Conservation (phyloP, 2,113 vertebrate genomes). For the Neolamprologus sp. region DNA sequence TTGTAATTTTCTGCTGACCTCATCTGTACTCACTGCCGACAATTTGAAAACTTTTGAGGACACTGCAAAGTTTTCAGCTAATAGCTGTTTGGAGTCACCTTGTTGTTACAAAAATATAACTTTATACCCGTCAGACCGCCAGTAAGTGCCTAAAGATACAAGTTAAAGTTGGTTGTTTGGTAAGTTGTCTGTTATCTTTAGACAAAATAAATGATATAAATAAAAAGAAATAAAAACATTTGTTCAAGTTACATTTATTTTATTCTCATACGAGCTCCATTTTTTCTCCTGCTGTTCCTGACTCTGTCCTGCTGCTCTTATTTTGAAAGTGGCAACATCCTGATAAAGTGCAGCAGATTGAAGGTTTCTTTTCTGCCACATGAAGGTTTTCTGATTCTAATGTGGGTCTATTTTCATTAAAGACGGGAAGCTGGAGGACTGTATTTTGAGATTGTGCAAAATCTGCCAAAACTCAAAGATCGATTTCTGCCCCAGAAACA, state of each 20-base stretch:
- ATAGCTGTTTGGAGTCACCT: neutral
- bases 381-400: neutral
- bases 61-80: accelerated
- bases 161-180: neutral
- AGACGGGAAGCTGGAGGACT: neutral
- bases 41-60: neutral
- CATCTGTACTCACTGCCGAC: accelerated
- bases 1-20: neutral
- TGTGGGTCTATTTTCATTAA: neutral
- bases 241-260: neutral
- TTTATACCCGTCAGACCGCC: accelerated
- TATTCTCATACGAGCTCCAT: neutral
- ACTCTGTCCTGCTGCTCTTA: neutral
- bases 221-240: neutral
- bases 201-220: neutral
- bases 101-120: neutral
- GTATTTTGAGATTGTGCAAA: neutral
- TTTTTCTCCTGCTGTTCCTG: neutral
- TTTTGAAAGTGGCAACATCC: neutral
- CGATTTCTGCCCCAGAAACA: neutral
- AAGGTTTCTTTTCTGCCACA: neutral
- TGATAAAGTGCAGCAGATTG: neutral
- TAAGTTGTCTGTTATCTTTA: neutral
- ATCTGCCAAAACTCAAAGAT: accelerated
- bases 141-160: neutral